A percentile compares a stretch with the other conserved stretches of the same genome.
phyloP scores from a whole-genome alignment of 2,113 vertebrate species.

The Pachycephala philippinensis region DNA sequence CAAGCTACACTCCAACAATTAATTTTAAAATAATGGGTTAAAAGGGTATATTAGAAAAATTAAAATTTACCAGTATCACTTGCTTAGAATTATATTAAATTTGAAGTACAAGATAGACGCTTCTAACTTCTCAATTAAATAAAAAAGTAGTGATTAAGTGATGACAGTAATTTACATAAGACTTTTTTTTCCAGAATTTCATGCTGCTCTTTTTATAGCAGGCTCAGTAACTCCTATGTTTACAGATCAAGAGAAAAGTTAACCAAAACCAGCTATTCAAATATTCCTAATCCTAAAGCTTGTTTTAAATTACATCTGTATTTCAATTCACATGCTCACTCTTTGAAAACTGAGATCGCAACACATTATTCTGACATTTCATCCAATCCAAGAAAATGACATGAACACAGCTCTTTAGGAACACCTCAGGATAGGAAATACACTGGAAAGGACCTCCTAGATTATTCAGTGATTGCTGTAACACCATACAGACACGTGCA shows the following conservation, averaged over 20 bases:
- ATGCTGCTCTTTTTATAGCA: background rate
- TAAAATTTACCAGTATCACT: background rate
- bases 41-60: background rate
- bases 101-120: background rate
- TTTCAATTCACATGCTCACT: background rate
- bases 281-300: background rate
- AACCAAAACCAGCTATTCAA: slow-evolving; percentile 6
- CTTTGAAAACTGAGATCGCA: slow-evolving; percentile 6
- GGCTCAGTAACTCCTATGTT: background rate
- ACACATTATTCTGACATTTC: background rate
- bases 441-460: background rate
- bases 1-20: background rate
- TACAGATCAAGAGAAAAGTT: background rate
- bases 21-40: background rate
- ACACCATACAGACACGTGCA: rapidly evolving
- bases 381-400: background rate
- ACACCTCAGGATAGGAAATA: background rate
- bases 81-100: background rate
- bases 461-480: background rate
- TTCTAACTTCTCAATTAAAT: background rate
- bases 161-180: background rate
- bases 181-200: background rate
- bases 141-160: background rate
- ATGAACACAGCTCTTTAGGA: background rate
- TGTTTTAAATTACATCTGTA: background rate